phyloP scores from a whole-genome alignment of 2,888 invertebrate genomes.

The Sturmia bella region DNA sequence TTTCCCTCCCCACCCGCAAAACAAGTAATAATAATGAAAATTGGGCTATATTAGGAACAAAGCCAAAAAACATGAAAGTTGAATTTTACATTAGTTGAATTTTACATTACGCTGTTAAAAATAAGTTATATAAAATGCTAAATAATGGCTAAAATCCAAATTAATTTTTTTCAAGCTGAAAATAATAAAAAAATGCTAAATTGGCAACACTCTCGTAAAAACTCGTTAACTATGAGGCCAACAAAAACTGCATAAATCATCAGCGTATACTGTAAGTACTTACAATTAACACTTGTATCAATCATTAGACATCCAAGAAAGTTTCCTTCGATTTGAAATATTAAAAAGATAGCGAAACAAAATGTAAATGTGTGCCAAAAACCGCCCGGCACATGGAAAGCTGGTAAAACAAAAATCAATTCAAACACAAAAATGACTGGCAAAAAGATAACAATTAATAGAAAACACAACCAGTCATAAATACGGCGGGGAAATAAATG shows the following conservation, averaged over 20 bases:
- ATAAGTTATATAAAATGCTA: too few species aligned
- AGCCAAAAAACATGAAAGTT: too few species aligned
- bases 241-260: not conserved
- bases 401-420: conserved; percentile 88
- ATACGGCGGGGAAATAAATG: conserved; percentile 74
- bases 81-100: too few species aligned
- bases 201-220: too few species aligned
- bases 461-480: conserved; percentile 75
- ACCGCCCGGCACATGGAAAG: conserved; percentile 84
- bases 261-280: conserved; percentile 71
- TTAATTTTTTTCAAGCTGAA: too few species aligned
- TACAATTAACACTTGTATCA: conserved; percentile 88
- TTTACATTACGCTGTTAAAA: too few species aligned
- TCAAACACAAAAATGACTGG: conserved; percentile 78
- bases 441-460: conserved; percentile 73
- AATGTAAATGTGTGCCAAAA: conserved; percentile 84
- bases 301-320: conserved; percentile 88
- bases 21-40: too few species aligned
- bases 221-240: too few species aligned
- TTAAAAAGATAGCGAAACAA: conserved; percentile 85
- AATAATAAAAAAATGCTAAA: too few species aligned
- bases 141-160: too few species aligned
- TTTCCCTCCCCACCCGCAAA: too few species aligned
- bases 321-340: conserved; percentile 90
- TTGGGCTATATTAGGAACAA: too few species aligned